phyloP scores from a whole-genome alignment of 2,113 vertebrate species.

The Ophthalmolycus amberensis region DNA sequence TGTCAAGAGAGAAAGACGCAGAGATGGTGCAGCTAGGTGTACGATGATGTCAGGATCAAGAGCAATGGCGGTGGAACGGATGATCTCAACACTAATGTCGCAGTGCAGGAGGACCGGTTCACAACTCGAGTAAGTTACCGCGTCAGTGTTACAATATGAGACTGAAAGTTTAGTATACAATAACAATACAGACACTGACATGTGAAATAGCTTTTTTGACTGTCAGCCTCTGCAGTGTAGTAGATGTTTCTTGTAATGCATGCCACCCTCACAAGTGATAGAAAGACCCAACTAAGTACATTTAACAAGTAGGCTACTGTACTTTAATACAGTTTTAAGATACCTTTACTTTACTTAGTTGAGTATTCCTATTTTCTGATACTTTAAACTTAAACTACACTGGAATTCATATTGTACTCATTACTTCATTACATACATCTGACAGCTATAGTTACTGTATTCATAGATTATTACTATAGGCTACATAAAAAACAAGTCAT shows the following conservation, averaged over 20 bases:
- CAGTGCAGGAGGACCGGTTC: constrained; percentile 21
- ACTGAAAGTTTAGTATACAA: no score
- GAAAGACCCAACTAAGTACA: neutral
- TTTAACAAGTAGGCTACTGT: neutral
- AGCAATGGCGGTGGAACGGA: constrained; percentile 9
- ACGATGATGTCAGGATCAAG: constrained; percentile 2
- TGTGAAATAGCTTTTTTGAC: neutral
- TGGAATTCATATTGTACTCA: neutral
- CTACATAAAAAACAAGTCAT: no score
- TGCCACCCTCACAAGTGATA: neutral
- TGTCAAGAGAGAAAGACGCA: constrained; percentile 37
- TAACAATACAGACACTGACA: neutral
- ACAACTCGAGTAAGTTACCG: constrained; percentile 52
- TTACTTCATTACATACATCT: neutral
- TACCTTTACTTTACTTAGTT: neutral
- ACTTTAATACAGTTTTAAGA: neutral
- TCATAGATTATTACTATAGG: neutral
- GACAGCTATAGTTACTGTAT: neutral
- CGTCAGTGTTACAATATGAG: neutral
- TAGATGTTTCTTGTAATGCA: neutral
- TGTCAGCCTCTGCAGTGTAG: neutral
- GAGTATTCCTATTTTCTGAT: neutral
- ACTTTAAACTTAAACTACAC: neutral
- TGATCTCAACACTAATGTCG: neutral
- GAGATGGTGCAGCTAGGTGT: neutral